Percentiles rank a stretch among this genome's conserved stretches.
These are phyloP conservation scores for Actinostola sp. DNA, from an alignment of 92 coral and sea anemone species.

Conservation along the genomic window DNA sequence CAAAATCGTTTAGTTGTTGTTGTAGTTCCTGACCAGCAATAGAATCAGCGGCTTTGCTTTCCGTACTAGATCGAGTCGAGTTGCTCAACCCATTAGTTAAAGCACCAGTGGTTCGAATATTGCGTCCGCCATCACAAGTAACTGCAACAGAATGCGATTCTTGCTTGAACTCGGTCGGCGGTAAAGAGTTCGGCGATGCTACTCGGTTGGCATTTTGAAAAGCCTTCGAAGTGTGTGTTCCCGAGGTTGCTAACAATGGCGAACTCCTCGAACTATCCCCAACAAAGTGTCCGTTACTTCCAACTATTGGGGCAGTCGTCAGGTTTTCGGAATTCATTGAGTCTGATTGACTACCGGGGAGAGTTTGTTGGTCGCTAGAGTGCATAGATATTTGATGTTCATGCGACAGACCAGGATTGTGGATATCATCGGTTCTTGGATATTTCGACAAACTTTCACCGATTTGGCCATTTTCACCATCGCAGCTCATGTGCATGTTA, in stretches of 20 bases:
- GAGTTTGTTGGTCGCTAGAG: conserved; percentile 25
- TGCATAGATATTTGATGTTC: conserved; percentile 35
- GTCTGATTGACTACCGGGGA: conserved; percentile 17
- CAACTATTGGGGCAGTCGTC: conserved; percentile 3
- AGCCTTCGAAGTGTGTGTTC: conserved; percentile 30
- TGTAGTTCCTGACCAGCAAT: conserved; percentile 60
- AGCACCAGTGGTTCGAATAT: conserved; percentile 9
- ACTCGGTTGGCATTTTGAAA: conserved; percentile 27
- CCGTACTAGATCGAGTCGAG: conserved; percentile 28
- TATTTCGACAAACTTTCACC: conserved; percentile 53
- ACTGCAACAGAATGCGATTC: conserved; percentile 58
- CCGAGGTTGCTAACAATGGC: conserved; percentile 33
- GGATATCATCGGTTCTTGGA: conserved; percentile 35
- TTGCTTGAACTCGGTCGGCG: conserved; percentile 77
- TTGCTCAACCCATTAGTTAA: conserved; percentile 26
- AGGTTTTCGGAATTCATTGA: conserved; percentile 16
- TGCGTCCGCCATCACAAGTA: conserved; percentile 60
- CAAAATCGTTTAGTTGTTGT: conserved; percentile 72
- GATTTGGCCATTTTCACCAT: conserved; percentile 42
- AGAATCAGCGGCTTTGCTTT: conserved; percentile 35
- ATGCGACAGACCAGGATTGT: conserved; percentile 29
- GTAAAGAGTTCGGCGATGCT: conserved; percentile 43
- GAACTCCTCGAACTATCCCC: conserved; percentile 40
- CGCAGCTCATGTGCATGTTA: conserved; percentile 63
- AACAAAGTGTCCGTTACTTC: conserved; percentile 47